These are phyloP conservation scores for Myodes glareolus DNA, from an alignment of 2,113 vertebrate species.

Conservation along the genomic window DNA sequence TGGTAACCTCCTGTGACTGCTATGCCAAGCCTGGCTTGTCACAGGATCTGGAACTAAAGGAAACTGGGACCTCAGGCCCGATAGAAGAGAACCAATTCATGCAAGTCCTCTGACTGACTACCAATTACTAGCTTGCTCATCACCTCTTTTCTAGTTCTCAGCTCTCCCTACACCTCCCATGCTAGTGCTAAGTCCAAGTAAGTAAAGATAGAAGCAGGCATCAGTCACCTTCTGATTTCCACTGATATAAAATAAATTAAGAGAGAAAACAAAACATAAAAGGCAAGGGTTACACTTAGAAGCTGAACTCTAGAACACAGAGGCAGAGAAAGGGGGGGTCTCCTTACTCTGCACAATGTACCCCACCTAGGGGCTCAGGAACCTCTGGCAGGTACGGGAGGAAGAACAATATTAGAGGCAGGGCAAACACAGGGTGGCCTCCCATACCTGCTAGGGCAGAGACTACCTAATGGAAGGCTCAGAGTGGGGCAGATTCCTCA, in stretches of 20 bases:
- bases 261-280: neutral
- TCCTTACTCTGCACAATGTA: accelerated
- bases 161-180: neutral
- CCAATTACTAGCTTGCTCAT: neutral
- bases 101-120: neutral
- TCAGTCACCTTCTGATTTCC: neutral
- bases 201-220: neutral
- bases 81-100: neutral
- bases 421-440: neutral
- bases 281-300: neutral
- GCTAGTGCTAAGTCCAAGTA: neutral
- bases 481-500: neutral
- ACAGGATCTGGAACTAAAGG: neutral
- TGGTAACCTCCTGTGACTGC: neutral
- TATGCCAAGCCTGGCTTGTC: neutral
- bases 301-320: neutral
- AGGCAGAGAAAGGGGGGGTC: neutral
- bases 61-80: neutral
- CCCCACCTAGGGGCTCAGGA: neutral
- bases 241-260: constrained; percentile 1
- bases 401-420: neutral
- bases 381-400: neutral
- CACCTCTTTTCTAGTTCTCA: neutral
- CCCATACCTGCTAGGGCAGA: neutral
- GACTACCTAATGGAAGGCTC: neutral